A percentile compares a stretch with the other conserved stretches of the same genome.
phyloP scores from a whole-genome alignment of 2,797 vertebrate genomes.

The Hemitrygon akajei region DNA sequence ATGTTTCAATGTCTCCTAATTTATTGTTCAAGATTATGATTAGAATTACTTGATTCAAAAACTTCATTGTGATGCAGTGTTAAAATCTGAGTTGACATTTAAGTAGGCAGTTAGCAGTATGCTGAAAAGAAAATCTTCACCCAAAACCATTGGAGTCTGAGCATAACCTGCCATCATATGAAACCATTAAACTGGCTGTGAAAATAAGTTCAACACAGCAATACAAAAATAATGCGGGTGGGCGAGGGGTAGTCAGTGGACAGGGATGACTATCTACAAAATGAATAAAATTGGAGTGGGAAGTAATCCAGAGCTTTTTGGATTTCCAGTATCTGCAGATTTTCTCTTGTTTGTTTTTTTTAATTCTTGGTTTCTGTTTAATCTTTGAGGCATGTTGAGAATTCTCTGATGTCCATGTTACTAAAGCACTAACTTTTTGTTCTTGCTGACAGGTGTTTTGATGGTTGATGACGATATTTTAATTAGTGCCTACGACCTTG shows the following conservation, averaged over 20 bases:
- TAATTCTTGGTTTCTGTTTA: not conserved
- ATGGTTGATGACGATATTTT: slow-evolving; percentile 91
- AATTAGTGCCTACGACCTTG: slow-evolving; percentile 81
- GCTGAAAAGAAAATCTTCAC: not conserved
- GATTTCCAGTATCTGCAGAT: too few relatives aligned
- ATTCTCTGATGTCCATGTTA: not conserved
- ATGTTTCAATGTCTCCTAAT: not conserved
- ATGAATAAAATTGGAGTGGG: not conserved
- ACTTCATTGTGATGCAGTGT: not conserved
- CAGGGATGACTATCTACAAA: not conserved
- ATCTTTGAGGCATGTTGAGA: not conserved
- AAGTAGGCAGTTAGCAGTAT: not conserved
- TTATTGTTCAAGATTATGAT: not conserved
- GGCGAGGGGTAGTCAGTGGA: not conserved
- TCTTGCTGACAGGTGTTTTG: slow-evolving; percentile 66
- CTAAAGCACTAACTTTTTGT: not conserved
- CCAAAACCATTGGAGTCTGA: not conserved
- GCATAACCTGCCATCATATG: not conserved
- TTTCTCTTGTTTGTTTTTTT: not conserved
- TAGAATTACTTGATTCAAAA: not conserved
- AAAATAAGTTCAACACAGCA: not conserved
- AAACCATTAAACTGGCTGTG: not conserved
- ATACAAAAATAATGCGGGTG: not conserved
- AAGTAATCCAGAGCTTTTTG: not conserved
- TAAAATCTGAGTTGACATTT: not conserved